Evolutionary conservation across 2,797 vertebrate genomes (phyloP).

Genomic region (Acanthis flammea): DNA sequence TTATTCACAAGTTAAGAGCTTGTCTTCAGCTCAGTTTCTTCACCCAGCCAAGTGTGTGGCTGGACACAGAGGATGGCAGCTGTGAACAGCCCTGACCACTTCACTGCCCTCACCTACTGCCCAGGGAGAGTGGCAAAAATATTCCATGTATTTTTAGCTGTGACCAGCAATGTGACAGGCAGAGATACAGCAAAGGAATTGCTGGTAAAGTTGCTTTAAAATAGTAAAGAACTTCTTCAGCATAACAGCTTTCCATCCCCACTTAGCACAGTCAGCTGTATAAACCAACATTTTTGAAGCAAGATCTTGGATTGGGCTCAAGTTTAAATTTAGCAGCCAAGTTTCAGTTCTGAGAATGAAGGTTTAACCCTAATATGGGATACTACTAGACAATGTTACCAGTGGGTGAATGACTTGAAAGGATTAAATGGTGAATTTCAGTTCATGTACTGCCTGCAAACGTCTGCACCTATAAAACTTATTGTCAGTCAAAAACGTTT

Average conservation of each 20-base stretch:
- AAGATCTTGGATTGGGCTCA: slow-evolving; percentile 26
- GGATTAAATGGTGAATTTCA: neutral
- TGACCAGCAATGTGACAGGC: neutral
- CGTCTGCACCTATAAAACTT: neutral
- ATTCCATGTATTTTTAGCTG: neutral
- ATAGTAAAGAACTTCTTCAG: slow-evolving; percentile 29
- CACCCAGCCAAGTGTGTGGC: neutral
- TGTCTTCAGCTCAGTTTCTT: neutral
- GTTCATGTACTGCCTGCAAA: neutral
- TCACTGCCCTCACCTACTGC: neutral
- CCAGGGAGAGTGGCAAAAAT: neutral
- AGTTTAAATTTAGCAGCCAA: slow-evolving; percentile 43
- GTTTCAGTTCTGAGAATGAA: slow-evolving; percentile 2
- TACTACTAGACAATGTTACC: neutral
- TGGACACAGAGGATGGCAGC: neutral
- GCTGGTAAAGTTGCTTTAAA: slow-evolving; percentile 31
- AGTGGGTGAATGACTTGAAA: neutral
- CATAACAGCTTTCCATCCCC: slow-evolving; percentile 34
- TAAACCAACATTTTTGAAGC: slow-evolving; percentile 48
- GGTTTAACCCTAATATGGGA: slow-evolving; percentile 30
- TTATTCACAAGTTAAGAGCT: neutral
- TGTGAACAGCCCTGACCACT: neutral
- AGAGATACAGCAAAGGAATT: neutral
- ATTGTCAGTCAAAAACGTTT: neutral
- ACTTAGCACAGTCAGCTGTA: slow-evolving; percentile 27